Evolutionary conservation across 2,113 vertebrate species (phyloP), one percentile per base, ranked within the genome.

Genomic region (Crotophaga sulcirostris): DNA sequence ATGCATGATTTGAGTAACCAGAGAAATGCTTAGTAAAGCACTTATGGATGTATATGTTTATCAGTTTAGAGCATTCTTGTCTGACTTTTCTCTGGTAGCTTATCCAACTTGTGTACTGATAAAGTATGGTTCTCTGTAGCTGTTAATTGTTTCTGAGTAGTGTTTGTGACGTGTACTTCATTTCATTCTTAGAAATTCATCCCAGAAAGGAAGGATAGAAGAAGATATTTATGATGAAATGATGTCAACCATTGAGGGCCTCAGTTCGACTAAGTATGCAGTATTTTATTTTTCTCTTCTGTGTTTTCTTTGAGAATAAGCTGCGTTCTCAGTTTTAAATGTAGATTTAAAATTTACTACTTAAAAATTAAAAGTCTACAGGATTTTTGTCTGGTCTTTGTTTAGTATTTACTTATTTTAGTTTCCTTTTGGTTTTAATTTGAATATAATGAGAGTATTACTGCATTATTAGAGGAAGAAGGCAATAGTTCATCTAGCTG

Each of bases 151-250:
- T 89, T 81, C 68, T 92, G 42, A 85, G 25, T 9, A 64, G 75
- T 56, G 47, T 95, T 63, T 96, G 33, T 91, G 28, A 97, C 67
- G 40, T 38, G 58, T 7, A 31, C 90, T 87, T 95, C 68, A 93
- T 87, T 93, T 88, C 2, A 1, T 94, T 94, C 76, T 55, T 97
- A 99, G 99, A 96, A 99, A 98, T 75, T 97, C 98, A 13, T 99
- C 99, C 91, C 99, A 99, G 96, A 99, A 98, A 97, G 98, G 98
- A 75, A 98, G 98, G 94, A 98, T 98, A 47, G 99, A 99, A 68
- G 99, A 99, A 60, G 99, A 99, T 90, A 98, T 98, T 29, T 98
- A 99, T 29, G 99, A 99, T 40, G 98, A 99, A 62, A 99, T 99
- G 99, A 98, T 99, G 85, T 99, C 98, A 4, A 99, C 99, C 84